A percentile compares a stretch with the other conserved stretches of the same genome.
Evolutionary conservation across 2,888 invertebrate species (phyloP).

Genomic region (Cecidostiba fungosa): DNA sequence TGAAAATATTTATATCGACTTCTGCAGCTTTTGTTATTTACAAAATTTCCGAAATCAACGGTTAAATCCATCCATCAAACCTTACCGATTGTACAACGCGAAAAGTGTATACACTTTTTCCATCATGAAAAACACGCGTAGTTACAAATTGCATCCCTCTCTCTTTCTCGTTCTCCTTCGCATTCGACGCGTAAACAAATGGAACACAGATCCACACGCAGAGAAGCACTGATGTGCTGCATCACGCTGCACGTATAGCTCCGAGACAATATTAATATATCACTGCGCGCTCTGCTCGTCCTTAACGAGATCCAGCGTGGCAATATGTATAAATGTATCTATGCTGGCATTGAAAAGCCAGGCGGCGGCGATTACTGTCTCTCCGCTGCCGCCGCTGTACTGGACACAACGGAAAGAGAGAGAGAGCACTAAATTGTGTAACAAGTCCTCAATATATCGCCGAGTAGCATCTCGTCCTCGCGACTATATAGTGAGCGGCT

Average conservation of each 20-base stretch:
- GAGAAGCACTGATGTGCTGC: neutral
- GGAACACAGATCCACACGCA: neutral
- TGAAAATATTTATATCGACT: no score
- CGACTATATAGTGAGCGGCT: constrained; percentile 1
- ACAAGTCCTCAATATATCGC: constrained; percentile 58
- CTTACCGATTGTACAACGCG: no score
- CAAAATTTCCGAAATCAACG: neutral
- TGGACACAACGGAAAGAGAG: constrained; percentile 22
- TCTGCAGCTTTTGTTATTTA: neutral
- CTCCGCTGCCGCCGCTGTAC: constrained; percentile 13
- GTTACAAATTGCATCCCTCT: neutral
- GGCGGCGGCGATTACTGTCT: constrained; percentile 29
- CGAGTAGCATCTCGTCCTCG: constrained; percentile 57
- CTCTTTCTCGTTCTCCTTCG: neutral
- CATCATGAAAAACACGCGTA: neutral
- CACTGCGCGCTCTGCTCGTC: constrained; percentile 29
- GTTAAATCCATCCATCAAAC: no score
- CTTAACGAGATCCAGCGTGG: constrained; percentile 59
- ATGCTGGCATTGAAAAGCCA: constrained; percentile 56
- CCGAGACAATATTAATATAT: constrained; percentile 61
- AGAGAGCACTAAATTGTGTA: constrained; percentile 57
- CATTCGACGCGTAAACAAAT: constrained; percentile 32
- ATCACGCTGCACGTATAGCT: neutral
- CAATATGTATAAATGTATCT: constrained; percentile 65
- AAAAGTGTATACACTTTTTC: neutral